phyloP scores from a whole-genome alignment of 2,888 invertebrate species.

The Pocota personata region DNA sequence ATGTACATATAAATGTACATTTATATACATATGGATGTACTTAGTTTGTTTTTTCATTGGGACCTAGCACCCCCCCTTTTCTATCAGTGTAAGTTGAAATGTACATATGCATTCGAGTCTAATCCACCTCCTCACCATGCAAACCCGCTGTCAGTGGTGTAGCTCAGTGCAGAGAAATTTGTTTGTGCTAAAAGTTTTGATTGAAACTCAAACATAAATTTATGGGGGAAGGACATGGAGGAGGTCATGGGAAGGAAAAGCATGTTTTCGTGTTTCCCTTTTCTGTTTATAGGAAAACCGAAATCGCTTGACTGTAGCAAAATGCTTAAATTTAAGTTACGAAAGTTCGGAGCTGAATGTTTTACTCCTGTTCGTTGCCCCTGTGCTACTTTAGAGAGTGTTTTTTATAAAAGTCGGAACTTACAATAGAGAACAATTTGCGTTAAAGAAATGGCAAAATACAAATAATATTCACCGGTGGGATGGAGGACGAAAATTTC shows the following conservation, averaged over 20 bases:
- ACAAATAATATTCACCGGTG: constrained; percentile 13
- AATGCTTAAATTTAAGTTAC: constrained; percentile 56
- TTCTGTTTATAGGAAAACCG: constrained; percentile 32
- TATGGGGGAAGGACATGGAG: constrained; percentile 15
- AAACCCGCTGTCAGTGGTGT: constrained; percentile 13
- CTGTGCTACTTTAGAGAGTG: constrained; percentile 4
- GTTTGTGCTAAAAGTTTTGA: constrained; percentile 71
- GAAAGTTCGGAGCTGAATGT: constrained; percentile 19
- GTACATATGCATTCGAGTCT: constrained; percentile 55
- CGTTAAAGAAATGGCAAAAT: constrained; percentile 32
- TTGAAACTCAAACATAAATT: constrained; percentile 71
- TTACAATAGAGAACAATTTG: constrained; percentile 51
- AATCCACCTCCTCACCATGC: constrained; percentile 5
- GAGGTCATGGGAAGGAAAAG: constrained; percentile 12
- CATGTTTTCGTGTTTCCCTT: constrained; percentile 47
- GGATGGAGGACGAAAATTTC: neutral
- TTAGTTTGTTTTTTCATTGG: constrained; percentile 35
- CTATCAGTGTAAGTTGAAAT: constrained; percentile 26
- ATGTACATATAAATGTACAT: neutral
- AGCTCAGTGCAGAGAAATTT: constrained; percentile 56
- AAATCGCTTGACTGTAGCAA: constrained; percentile 42
- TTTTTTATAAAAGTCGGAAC: constrained; percentile 4
- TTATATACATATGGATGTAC: constrained; percentile 2
- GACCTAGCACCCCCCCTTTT: neutral
- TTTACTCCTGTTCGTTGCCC: neutral